Evolutionary conservation across 2,113 vertebrate species (phyloP).

Genomic region (Anarhynchus alexandrinus): DNA sequence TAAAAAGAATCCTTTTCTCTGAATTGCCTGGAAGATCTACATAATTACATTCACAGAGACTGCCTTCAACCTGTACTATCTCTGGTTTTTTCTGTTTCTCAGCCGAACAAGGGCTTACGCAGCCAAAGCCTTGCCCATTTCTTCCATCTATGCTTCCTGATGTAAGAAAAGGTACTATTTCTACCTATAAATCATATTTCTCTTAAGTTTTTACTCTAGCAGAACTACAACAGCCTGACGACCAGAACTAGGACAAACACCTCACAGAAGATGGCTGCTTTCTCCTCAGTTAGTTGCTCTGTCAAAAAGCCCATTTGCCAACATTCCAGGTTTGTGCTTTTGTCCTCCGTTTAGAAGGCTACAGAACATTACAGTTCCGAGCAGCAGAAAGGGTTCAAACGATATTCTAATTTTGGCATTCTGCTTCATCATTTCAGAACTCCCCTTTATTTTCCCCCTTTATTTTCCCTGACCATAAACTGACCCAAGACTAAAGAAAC

Average conservation of each 20-base stretch:
- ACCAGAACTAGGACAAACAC: background rate
- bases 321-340: background rate
- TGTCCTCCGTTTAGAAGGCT: background rate
- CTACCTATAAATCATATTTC: background rate
- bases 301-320: background rate
- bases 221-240: background rate
- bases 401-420: background rate
- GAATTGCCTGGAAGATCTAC: background rate
- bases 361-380: background rate
- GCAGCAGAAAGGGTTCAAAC: background rate
- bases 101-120: background rate
- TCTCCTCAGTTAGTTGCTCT: background rate
- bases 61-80: background rate
- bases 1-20: background rate
- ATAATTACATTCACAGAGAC: background rate
- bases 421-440: background rate
- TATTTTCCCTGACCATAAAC: background rate
- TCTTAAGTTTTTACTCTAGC: background rate
- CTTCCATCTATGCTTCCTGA: background rate
- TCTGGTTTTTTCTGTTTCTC: background rate
- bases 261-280: background rate
- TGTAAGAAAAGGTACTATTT: background rate
- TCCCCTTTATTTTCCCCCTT: background rate
- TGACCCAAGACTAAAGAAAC: background rate
- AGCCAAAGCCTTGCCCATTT: background rate